phyloP scores from a whole-genome alignment of 2,113 vertebrate species.

The Hyperopisus bebe region DNA sequence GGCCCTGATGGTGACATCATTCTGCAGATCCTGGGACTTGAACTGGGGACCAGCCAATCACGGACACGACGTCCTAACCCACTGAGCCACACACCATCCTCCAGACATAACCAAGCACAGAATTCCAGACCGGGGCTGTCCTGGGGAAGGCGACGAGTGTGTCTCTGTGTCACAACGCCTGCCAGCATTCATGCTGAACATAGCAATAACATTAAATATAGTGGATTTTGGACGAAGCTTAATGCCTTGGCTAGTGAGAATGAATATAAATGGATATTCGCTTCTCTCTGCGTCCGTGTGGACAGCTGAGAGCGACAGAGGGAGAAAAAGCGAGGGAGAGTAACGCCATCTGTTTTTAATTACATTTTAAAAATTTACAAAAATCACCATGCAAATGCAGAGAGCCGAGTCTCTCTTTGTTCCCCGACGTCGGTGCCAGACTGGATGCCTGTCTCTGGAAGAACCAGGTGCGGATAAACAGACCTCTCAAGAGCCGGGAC shows the following conservation, averaged over 20 bases:
- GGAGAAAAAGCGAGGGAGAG: not conserved
- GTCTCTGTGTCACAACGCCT: not conserved
- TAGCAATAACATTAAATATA: not conserved
- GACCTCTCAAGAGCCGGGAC: not conserved
- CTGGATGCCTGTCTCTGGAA: not conserved
- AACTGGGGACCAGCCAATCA: not conserved
- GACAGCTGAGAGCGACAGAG: not conserved
- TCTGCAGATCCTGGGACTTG: not conserved
- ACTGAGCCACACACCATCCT: not conserved
- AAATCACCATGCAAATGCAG: slow-evolving; percentile 2
- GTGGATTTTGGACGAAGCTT: not conserved
- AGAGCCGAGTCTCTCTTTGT: not conserved
- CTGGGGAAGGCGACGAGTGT: not conserved
- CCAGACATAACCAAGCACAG: not conserved
- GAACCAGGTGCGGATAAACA: not conserved
- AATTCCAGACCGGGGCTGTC: not conserved
- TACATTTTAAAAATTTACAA: slow-evolving; percentile 13
- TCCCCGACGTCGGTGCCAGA: not conserved
- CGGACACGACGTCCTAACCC: not conserved
- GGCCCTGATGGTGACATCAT: not conserved
- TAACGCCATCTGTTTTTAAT: slow-evolving; percentile 15
- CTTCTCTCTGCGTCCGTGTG: not conserved
- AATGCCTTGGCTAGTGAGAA: not conserved
- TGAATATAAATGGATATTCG: not conserved
- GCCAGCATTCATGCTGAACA: not conserved